These are phyloP conservation scores for Atopsyche davidsoni DNA, from an alignment of 1,140 invertebrate genomes.

Conservation along the genomic window DNA sequence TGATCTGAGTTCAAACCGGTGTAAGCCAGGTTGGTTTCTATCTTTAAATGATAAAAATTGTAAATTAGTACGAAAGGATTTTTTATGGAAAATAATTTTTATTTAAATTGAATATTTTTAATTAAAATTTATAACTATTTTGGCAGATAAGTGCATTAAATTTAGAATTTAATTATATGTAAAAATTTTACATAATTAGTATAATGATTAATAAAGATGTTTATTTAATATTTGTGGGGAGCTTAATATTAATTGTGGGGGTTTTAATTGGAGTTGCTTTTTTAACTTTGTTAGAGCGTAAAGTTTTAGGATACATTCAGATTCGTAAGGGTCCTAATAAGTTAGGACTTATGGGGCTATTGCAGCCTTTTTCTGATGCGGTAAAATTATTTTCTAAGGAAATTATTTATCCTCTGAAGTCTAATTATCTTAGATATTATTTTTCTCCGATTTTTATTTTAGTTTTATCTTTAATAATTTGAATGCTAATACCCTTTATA, in stretches of 20 bases:
- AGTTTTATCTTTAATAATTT: slow-evolving; percentile 50
- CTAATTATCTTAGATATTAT: slow-evolving; percentile 51
- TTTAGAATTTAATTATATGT: slow-evolving; percentile 57
- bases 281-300: slow-evolving; percentile 63
- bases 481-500: slow-evolving; percentile 46
- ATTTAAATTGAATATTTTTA: no score
- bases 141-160: slow-evolving; percentile 57
- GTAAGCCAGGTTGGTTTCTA: slow-evolving; percentile 35
- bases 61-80: slow-evolving; percentile 64
- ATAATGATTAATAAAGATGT: slow-evolving; percentile 44
- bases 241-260: slow-evolving; percentile 47
- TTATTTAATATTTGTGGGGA: slow-evolving; percentile 40
- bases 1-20: slow-evolving; percentile 51
- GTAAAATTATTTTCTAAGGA: slow-evolving; percentile 62
- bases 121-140: slow-evolving; percentile 47
- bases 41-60: slow-evolving; percentile 29
- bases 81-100: no score
- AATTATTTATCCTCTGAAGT: slow-evolving; percentile 42
- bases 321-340: slow-evolving; percentile 66
- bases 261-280: slow-evolving; percentile 57
- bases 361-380: slow-evolving; percentile 61
- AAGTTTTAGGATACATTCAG: slow-evolving; percentile 62
- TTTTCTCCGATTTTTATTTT: slow-evolving; percentile 52
- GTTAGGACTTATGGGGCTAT: slow-evolving; percentile 52
- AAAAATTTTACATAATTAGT: slow-evolving; percentile 44